Evolutionary conservation across 1,140 invertebrate species (phyloP).

Genomic region (Gryon sp.): DNA sequence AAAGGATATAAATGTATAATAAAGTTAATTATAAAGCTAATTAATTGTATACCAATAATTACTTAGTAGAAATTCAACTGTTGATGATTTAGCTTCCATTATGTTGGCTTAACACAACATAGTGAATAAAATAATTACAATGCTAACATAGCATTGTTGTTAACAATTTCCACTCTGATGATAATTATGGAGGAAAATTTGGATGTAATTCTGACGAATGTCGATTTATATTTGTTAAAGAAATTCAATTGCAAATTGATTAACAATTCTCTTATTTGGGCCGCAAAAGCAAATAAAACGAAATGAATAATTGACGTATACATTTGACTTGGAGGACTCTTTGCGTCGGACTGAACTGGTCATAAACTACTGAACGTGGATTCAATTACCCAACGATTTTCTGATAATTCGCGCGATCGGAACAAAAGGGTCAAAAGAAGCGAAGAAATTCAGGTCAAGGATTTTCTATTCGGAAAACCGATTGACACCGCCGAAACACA

Average conservation of each 20-base stretch:
- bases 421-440: conserved; percentile 45
- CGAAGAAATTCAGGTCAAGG: conserved; percentile 47
- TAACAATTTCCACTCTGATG: too few relatives aligned
- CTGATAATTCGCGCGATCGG: conserved; percentile 46
- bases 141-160: too few relatives aligned
- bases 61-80: too few relatives aligned
- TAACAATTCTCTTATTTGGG: neutral
- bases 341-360: conserved; percentile 12
- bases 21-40: too few relatives aligned
- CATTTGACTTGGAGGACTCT: conserved; percentile 14
- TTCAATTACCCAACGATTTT: conserved; percentile 51
- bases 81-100: too few relatives aligned
- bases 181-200: conserved; percentile 10
- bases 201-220: too few relatives aligned
- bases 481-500: conserved; percentile 52
- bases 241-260: too few relatives aligned
- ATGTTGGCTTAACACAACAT: too few relatives aligned
- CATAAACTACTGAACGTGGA: conserved; percentile 34
- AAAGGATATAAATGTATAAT: too few relatives aligned
- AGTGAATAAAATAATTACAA: too few relatives aligned
- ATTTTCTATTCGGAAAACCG: conserved; percentile 24
- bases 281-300: neutral
- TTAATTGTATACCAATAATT: too few relatives aligned
- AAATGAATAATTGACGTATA: conserved; percentile 13
- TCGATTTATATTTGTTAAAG: neutral